These are phyloP conservation scores for Drosophila ustulata DNA, from an alignment of 2,888 invertebrate genomes.

Conservation along the genomic window DNA sequence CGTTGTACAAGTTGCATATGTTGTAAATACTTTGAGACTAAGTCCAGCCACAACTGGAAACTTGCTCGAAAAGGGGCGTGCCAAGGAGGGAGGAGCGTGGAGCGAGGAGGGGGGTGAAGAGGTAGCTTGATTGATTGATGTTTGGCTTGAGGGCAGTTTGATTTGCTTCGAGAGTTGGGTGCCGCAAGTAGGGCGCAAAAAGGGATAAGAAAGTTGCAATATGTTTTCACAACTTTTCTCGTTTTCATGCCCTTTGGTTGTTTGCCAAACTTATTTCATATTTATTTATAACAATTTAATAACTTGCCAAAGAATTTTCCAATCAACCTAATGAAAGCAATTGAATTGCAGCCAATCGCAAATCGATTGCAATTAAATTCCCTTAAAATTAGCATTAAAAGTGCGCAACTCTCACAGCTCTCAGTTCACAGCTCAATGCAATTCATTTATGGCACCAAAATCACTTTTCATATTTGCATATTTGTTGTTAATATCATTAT, in stretches of 20 bases:
- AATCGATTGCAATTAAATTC: conserved; percentile 61
- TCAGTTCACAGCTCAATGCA: conserved; percentile 29
- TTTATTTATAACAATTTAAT: conserved; percentile 64
- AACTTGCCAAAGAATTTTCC: conserved; percentile 38
- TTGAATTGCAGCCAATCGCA: conserved; percentile 33
- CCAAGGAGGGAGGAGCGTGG: not conserved
- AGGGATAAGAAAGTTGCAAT: conserved; percentile 74
- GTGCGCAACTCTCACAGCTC: conserved; percentile 17
- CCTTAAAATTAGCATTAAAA: conserved; percentile 68
- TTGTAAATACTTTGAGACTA: conserved; percentile 68
- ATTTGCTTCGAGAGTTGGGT: conserved; percentile 37
- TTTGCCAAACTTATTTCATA: conserved; percentile 56
- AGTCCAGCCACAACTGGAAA: conserved; percentile 58
- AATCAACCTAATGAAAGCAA: conserved; percentile 43
- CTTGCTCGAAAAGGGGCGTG: conserved; percentile 21
- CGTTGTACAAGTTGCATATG: conserved; percentile 73
- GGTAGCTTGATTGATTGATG: conserved; percentile 71
- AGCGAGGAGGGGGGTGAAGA: not conserved
- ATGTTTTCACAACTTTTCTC: conserved; percentile 65
- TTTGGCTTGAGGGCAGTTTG: conserved; percentile 65
- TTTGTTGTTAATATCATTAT: conserved; percentile 10
- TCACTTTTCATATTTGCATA: conserved; percentile 57
- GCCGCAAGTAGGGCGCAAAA: conserved; percentile 25
- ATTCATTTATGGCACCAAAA: conserved; percentile 56
- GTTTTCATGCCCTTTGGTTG: conserved; percentile 48